Conservation (phyloP, 2,888 invertebrate genomes). For the Microctonus hyperodae region DNA sequence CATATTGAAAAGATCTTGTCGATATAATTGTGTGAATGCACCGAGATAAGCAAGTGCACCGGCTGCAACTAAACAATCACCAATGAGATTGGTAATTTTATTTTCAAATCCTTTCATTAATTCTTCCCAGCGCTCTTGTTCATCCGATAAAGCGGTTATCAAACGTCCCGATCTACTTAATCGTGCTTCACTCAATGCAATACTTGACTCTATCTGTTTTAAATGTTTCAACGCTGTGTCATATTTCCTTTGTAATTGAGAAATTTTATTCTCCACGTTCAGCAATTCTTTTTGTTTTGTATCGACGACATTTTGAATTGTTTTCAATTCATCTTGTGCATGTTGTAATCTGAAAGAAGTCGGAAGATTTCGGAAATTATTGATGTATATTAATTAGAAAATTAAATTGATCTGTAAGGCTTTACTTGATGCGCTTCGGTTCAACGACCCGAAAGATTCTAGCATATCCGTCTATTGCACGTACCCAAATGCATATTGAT, state of each 20-base stretch:
- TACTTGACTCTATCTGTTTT: slow-evolving; percentile 75
- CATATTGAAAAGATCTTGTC: slow-evolving; percentile 70
- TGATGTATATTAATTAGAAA: not conserved
- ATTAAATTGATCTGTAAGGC: slow-evolving; percentile 30
- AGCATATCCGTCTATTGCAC: slow-evolving; percentile 88
- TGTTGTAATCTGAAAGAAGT: slow-evolving; percentile 43
- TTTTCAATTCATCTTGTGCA: slow-evolving; percentile 78
- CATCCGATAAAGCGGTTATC: slow-evolving; percentile 86
- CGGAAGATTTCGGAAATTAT: not conserved
- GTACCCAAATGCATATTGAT: slow-evolving; percentile 92
- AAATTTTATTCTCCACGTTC: slow-evolving; percentile 78
- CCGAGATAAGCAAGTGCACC: slow-evolving; percentile 91
- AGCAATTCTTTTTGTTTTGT: slow-evolving; percentile 84
- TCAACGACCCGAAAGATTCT: slow-evolving; percentile 87
- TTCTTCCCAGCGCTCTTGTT: slow-evolving; percentile 84
- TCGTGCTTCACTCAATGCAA: slow-evolving; percentile 79
- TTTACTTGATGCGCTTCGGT: slow-evolving; percentile 82
- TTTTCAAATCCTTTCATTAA: slow-evolving; percentile 73
- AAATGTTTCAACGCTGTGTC: slow-evolving; percentile 79
- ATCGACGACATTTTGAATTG: slow-evolving; percentile 77
- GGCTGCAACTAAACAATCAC: slow-evolving; percentile 87
- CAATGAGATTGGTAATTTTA: slow-evolving; percentile 77
- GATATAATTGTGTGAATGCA: slow-evolving; percentile 80
- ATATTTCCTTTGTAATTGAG: slow-evolving; percentile 68
- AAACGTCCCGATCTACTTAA: slow-evolving; percentile 83